Evolutionary conservation across 2,888 invertebrate genomes (phyloP).

Genomic region (Trimorus sp.): DNA sequence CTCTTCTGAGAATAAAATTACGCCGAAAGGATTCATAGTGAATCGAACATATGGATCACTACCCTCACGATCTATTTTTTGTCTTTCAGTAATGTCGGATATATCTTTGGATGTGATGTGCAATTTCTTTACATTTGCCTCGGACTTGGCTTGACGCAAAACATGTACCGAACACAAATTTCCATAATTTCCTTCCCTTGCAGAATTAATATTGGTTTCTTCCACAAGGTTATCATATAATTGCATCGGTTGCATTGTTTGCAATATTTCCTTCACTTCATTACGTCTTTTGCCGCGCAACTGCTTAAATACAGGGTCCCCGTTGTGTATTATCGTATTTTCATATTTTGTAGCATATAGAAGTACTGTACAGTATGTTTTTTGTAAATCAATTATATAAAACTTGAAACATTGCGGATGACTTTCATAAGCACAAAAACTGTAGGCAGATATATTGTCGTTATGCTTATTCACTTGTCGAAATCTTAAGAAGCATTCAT

Average conservation of each 20-base stretch:
- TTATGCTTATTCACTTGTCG: no score
- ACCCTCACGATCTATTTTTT: background rate
- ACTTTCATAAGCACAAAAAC: background rate
- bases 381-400: background rate
- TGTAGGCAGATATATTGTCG: no score
- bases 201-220: background rate
- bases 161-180: background rate
- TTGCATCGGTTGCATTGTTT: background rate
- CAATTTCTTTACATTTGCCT: background rate
- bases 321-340: background rate
- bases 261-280: background rate
- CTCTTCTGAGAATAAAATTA: background rate
- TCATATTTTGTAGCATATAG: background rate
- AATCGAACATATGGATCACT: background rate
- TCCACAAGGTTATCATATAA: background rate
- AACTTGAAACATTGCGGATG: background rate
- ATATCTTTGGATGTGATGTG: background rate
- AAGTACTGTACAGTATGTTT: background rate
- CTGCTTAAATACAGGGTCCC: background rate
- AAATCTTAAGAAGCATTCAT: no score
- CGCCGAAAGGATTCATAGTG: background rate
- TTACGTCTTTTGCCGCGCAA: background rate
- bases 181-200: background rate
- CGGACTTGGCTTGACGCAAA: background rate
- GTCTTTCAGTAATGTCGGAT: background rate